Conservation (phyloP, 2,113 vertebrate species). For the Pedetes capensis region DNA sequence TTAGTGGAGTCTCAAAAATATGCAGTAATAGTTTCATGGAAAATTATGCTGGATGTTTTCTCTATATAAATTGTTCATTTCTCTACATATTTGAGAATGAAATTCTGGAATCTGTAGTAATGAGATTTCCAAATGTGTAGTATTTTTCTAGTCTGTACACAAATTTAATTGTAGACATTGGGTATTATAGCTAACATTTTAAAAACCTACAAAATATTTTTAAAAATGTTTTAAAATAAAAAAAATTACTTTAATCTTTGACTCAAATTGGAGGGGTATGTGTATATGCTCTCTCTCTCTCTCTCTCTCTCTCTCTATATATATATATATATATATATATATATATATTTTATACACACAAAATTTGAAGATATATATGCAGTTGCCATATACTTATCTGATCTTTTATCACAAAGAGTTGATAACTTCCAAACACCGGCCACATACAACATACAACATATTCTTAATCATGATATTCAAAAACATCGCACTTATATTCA, state of each 20-base stretch:
- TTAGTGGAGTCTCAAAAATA: not conserved
- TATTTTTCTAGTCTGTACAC: not conserved
- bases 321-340: too few species aligned
- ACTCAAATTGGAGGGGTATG: not conserved
- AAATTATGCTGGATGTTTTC: constrained; percentile 21
- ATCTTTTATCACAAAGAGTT: too few species aligned
- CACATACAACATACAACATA: not conserved
- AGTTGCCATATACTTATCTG: not conserved
- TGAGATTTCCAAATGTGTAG: not conserved
- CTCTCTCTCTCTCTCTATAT: too few species aligned
- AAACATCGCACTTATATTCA: not conserved
- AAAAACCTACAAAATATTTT: too few species aligned
- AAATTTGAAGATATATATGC: not conserved
- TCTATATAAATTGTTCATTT: not conserved
- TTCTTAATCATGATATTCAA: not conserved
- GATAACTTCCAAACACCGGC: too few species aligned
- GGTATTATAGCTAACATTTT: not conserved
- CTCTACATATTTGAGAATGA: not conserved
- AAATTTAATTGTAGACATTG: not conserved
- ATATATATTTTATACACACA: not conserved
- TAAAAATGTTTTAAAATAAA: not conserved
- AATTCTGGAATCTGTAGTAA: not conserved
- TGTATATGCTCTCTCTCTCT: not conserved
- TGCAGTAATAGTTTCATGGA: not conserved
- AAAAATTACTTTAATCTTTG: not conserved